Conservation (phyloP, 2,888 invertebrate genomes). For the Meta bourneti region DNA sequence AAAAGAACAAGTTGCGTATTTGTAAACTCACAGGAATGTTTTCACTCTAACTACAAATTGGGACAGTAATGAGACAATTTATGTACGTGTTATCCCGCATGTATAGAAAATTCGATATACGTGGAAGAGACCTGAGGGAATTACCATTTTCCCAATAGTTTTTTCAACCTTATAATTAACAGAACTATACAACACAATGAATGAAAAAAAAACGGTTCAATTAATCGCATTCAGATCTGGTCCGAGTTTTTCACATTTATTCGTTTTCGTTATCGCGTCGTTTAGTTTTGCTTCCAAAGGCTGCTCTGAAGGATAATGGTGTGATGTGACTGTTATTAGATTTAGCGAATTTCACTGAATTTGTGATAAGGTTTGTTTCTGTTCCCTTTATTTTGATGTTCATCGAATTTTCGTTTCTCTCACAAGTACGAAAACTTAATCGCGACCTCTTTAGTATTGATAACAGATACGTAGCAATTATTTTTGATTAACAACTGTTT, state of each 20-base stretch:
- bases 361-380: neutral
- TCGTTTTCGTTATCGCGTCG: constrained; percentile 53
- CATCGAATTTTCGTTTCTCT: neutral
- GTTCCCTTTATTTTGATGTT: neutral
- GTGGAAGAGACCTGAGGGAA: constrained; percentile 32
- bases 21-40: no score
- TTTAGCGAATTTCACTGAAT: constrained; percentile 4
- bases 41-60: neutral
- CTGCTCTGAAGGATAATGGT: constrained; percentile 27
- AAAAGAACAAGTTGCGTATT: no score
- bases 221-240: constrained; percentile 60
- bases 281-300: constrained; percentile 10
- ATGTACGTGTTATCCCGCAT: neutral
- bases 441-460: neutral
- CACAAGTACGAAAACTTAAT: neutral
- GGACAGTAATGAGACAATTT: constrained; percentile 12
- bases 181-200: constrained; percentile 25
- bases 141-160: constrained; percentile 56
- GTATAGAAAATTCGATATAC: constrained; percentile 45
- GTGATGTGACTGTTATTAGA: constrained; percentile 14
- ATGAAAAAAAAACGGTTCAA: constrained; percentile 31
- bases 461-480: neutral
- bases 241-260: constrained; percentile 46
- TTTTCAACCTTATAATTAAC: constrained; percentile 61
- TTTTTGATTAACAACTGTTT: neutral